Base-by-base conservation (phyloP, 2,797 vertebrate species). In the Fundulus diaphanus region DNA sequence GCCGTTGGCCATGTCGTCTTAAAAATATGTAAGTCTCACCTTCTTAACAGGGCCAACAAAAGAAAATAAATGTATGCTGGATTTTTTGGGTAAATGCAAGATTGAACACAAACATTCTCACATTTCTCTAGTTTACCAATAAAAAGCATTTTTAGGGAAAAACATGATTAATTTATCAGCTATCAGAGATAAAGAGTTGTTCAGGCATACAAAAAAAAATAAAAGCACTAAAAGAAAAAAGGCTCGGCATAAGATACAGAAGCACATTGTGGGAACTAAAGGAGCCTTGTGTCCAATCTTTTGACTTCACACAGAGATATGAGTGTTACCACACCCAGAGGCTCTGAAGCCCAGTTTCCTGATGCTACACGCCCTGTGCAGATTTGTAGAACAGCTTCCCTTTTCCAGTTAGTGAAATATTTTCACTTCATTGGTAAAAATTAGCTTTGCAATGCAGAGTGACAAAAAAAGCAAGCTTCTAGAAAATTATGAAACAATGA, bases 291-390 rank as follows among this genome's bases (percentile, higher is more conserved):
- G 54, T 57, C 68, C 1, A 3, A 18, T 33, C 68, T 73, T 27
- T 44, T 51, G 76, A 77, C 9, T 80, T 76, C 70, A 73, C 74
- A 67, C 40, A 37, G 13, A 57, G 5, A 69, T 69, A 70, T 35
- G 44, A 81, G 59, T 68, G 57, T 46, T 42, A 59, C 18, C 13
- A 48, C 67, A 59, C 33, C 29, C 22, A 56, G 7, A 42, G 37
- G 49, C 12, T 33, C 22, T 24, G 29, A 70, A 51, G 71, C 22
- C 31, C 68, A 46, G 35, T 27, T 40, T 56, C 51, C 33, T 80
- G 59, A 37, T 52, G 42, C 72, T 18, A 44, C 70, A 70, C 1
- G 73, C 42, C 48, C 37, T 1, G 16, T 27, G 20, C 42, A 29
- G 11, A 42, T 44, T 29, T 4, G 12, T 8, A 31, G 20, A 35